These are phyloP conservation scores for Apodemia mormo DNA, from an alignment of 2,888 invertebrate genomes.

Conservation along the genomic window DNA sequence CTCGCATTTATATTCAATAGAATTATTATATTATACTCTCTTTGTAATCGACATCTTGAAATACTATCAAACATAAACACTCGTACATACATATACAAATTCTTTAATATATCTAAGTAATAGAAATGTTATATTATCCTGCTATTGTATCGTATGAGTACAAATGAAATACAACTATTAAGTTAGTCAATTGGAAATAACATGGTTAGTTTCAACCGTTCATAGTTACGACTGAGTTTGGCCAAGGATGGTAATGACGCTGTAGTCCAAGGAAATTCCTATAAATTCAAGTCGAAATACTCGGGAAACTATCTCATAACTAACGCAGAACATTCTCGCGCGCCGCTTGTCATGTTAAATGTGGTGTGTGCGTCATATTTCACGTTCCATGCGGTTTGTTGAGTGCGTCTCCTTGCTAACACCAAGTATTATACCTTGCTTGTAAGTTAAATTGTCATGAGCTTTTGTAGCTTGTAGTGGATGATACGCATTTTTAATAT, in stretches of 20 bases:
- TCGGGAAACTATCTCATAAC: conserved; percentile 36
- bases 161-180: background rate
- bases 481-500: no score
- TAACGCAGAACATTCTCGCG: conserved; percentile 40
- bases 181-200: conserved; percentile 1
- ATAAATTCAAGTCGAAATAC: conserved; percentile 20
- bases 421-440: background rate
- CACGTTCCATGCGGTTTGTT: conserved; percentile 33
- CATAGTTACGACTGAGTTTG: background rate
- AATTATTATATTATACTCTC: no score
- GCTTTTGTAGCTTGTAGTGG: background rate
- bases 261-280: conserved; percentile 12
- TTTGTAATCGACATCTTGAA: no score
- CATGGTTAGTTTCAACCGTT: background rate
- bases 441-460: conserved; percentile 7
- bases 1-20: no score
- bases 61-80: no score
- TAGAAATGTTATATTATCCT: no score
- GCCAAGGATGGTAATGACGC: conserved; percentile 8
- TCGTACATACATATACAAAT: no score
- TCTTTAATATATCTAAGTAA: no score
- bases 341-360: conserved; percentile 47
- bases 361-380: conserved; percentile 48
- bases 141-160: no score
- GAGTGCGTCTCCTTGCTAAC: conserved; percentile 26